Evolutionary conservation across 2,888 invertebrate genomes (phyloP), one percentile per base, ranked within the genome.

Genomic region (Plutella xylostella): DNA sequence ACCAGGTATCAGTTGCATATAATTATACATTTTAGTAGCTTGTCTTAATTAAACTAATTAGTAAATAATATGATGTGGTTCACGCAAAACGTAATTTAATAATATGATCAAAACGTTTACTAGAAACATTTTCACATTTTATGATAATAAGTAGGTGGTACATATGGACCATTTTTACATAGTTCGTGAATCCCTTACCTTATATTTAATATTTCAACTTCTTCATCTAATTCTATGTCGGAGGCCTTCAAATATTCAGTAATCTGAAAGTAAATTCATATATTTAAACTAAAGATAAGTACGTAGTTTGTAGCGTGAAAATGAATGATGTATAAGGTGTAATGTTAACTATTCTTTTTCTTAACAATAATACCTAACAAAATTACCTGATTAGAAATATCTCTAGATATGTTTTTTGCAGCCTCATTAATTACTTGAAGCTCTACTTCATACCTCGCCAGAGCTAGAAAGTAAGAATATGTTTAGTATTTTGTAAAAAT

Each of bases 161-260:
- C 5, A 7, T 5, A 7, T 11, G 11, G 25, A 5, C 25, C 15
- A 1, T 7, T 1, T n/a, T 14, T 33, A 2, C 9, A 14, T 14
- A 33, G 2, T 1, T n/a, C 14, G 3, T 7, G 5, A 6, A 3
- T 9, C 15, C 83, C 87, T 87, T 77, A 90, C 90, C 88, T 89
- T 60, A 90, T 86, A 61, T 88, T 90, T 57, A 90, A 78, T 55
- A 92, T 79, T 83, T 89, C 87, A 56, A 89, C 82, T 55, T 90
- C 88, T 62, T 88, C 89, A 45, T 78, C 73, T 55, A 83, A 60
- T 14, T 89, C 87, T 44, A 91, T 87, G 65, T 90, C 90, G 45
- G 88, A 87, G 52, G 86, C 85, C 61, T 82, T 86, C 54, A 91
- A 72, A 57, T 90, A 88, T 53, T 85, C 87, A 37, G 87, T 85